Evolutionary conservation across 2,797 vertebrate genomes (phyloP), one percentile per base, ranked within the genome.

Genomic region (Channallabes apus): DNA sequence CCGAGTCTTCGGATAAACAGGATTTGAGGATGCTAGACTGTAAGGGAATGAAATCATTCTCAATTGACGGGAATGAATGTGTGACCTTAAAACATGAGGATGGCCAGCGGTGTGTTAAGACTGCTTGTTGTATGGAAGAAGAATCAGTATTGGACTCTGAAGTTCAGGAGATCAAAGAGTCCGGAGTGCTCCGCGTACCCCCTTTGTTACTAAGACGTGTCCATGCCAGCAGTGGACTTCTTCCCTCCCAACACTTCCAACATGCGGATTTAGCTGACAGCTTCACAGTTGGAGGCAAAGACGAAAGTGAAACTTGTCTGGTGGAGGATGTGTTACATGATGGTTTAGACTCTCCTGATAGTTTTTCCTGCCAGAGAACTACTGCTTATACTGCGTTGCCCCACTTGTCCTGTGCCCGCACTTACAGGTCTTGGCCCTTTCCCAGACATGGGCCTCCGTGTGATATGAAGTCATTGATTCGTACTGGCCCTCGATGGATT

Each of bases 281-380:
- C 22, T n/a, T 58, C 35, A 56, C 58, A 35, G n/a, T 77, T 56
- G n/a, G 27, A 1, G 18, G 35, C 61, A 68, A 85, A 58, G 82
- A 65, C 6, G 12, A 29, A 24, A 82, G 56, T 22, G 24, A 35
- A 3, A 3, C 24, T 61, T 76, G 20, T 15, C 71, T 46, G 20
- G 51, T 83, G 72, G 82, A 85, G 7, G 27, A 59, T 20, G 83
- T 41, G 46, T 18, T 15, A 17, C 87, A 72, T 22, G 84, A 90
- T 0, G 27, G 11, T 79, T 85, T 41, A 14, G 85, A 86, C 61
- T 64, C 32, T 0, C 82, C 32, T 0, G 92, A 93, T 20, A 82
- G 87, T 0, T 92, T 89, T 78, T 94, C 93, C 41, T 96, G 95
- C 88, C 95, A 94, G 84, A 93, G 95, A 91, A 93, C 91, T 3